These are phyloP conservation scores for Mastomys natalensis DNA, from an alignment of 2,113 vertebrate species.

Conservation along the genomic window DNA sequence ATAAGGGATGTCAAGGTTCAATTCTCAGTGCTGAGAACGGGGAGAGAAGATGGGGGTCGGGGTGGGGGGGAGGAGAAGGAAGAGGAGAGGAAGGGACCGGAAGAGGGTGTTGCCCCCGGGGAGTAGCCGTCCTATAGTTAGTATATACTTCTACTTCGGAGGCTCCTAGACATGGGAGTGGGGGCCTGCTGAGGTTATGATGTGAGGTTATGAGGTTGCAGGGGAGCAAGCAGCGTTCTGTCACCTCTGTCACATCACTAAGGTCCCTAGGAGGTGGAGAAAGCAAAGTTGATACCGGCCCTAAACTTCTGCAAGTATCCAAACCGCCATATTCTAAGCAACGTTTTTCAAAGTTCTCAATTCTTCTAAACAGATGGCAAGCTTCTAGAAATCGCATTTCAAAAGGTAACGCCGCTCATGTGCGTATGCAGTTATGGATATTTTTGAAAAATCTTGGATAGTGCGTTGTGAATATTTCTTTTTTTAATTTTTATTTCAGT, in stretches of 20 bases:
- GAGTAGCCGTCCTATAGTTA: no score
- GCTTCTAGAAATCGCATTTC: slow-evolving; percentile 62
- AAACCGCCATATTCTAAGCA: not conserved
- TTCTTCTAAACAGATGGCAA: slow-evolving; percentile 55
- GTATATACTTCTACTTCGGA: no score
- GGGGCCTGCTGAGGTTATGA: accelerated
- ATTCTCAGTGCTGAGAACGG: not conserved
- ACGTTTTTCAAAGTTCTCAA: slow-evolving; percentile 37
- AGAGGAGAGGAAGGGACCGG: not conserved
- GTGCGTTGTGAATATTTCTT: not conserved
- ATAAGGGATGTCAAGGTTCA: not conserved
- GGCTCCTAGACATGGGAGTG: not conserved
- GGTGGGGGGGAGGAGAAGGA: not conserved
- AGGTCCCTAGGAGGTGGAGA: not conserved
- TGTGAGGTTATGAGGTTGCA: accelerated
- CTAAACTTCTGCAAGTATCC: not conserved
- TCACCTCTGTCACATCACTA: no score
- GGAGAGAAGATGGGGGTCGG: accelerated
- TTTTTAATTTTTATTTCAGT: not conserved
- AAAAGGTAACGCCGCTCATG: slow-evolving; percentile 59
- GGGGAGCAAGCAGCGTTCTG: accelerated
- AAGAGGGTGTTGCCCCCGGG: not conserved
- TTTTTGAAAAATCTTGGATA: slow-evolving; percentile 1
- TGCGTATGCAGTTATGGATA: slow-evolving; percentile 21
- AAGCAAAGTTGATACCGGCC: not conserved